Evolutionary conservation across 2,888 invertebrate species (phyloP), one percentile per base, ranked within the genome.

Genomic region (Andrena minutula): DNA sequence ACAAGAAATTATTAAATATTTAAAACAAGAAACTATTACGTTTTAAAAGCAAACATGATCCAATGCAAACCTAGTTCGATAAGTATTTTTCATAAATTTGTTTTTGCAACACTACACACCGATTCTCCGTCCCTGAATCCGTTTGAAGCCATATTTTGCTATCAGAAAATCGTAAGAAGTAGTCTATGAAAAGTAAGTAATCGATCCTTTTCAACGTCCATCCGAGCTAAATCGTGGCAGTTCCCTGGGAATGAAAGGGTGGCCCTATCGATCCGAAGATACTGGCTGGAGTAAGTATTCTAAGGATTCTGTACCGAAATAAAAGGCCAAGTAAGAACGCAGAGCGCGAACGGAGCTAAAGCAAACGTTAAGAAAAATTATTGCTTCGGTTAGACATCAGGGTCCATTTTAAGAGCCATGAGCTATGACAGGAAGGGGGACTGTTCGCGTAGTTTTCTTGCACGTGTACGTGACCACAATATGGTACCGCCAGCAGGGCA

Each of bases 341-440:
- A 49, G n/a, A 72, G 56, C 26, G 49, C 4, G 35, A 51, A 51
- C n/a, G 28, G 30, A 41, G 53, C 58, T 35, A 32, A 68, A 66
- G 81, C 53, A 79, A 79, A 66, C 82, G 79, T 86, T 78, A 35
- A 47, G 53, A 70, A 74, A 84, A 86, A 86, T 86, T 84, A 86
- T 74, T 82, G 68, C 64, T 75, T 35, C 75, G 75, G 82, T 76
- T 68, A 51, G 75, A 78, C 61, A 81, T 75, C 53, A 53, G 60
- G 63, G 58, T 72, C 68, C 70, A 41, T 73, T 58, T 69, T 63
- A 56, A 49, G 53, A 56, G 61, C 30, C 61, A 53, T 49, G 65
- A 51, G 63, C 51, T 77, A 71, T 68, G 71, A 77, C 72, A 73
- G 60, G 23, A 53, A 28, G 26, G 16, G 75, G 49, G 51, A 70